A percentile compares a stretch with the other conserved stretches of the same genome.
Evolutionary conservation across 1,140 invertebrate species (phyloP).

Genomic region (Pemphigus obesinymphae): DNA sequence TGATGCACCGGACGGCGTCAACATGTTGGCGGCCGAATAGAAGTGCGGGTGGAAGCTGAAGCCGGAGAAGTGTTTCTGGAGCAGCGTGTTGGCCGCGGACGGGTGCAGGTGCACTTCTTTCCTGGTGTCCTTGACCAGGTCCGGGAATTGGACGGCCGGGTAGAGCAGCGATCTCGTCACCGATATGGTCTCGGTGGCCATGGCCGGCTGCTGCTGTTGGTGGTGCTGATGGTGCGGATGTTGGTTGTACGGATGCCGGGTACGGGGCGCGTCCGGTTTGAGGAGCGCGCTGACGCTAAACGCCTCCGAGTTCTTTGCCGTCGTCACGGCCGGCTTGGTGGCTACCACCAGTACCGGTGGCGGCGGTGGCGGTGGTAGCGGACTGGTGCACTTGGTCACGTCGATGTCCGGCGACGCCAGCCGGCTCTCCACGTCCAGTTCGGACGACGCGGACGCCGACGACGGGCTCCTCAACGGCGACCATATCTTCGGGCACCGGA

Average conservation of each 20-base stretch:
- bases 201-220: slow-evolving; percentile 45
- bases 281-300: slow-evolving; percentile 74
- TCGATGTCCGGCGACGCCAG: slow-evolving; percentile 53
- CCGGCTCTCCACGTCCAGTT: slow-evolving; percentile 64
- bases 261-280: slow-evolving; percentile 67
- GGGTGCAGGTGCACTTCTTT: neutral
- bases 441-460: slow-evolving; percentile 57
- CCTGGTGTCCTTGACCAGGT: slow-evolving; percentile 42
- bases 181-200: slow-evolving; percentile 54
- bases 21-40: slow-evolving; percentile 45
- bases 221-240: slow-evolving; percentile 43
- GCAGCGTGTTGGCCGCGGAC: slow-evolving; percentile 15
- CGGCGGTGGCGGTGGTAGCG: slow-evolving; percentile 36
- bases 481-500: slow-evolving; percentile 48
- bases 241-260: slow-evolving; percentile 49
- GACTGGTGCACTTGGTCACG: slow-evolving; percentile 49
- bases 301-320: slow-evolving; percentile 63
- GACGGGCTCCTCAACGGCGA: slow-evolving; percentile 51
- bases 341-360: slow-evolving; percentile 44
- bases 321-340: slow-evolving; percentile 45
- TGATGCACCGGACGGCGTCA: slow-evolving; percentile 46
- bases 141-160: slow-evolving; percentile 51
- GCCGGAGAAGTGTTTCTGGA: slow-evolving; percentile 45
- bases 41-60: slow-evolving; percentile 43
- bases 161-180: slow-evolving; percentile 61